Base-by-base conservation (phyloP, 2,113 vertebrate species). In the Ramphastos sulfuratus region DNA sequence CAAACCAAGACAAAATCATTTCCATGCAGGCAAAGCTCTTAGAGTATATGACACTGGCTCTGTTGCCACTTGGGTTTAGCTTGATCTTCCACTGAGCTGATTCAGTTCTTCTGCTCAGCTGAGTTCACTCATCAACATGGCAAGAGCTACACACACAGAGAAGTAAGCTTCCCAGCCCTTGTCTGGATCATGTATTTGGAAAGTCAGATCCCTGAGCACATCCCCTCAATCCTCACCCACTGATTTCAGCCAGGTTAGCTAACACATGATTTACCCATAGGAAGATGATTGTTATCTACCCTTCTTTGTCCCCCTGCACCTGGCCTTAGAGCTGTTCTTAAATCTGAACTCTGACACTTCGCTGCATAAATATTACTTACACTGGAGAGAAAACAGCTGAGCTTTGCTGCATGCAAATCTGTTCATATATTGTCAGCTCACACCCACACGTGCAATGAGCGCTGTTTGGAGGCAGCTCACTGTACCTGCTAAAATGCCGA, bases 61-160 rank as follows among this genome's bases (percentile, higher is more conserved):
- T 85, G 78, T 55, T 92, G 87, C 74, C 87, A 89, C 39, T 39
- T 1, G 37, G 50, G 78, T 73, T 94, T 94, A 89, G 56, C 85
- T 70, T 80, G 74, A 89, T 91, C 74, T 94, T 89, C 70, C 89
- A 76, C 82, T 85, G 75, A 92, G 59, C 71, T 91, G 69, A 58
- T 31, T 90, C 72, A 67, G 56, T 52, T 77, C 81, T 91, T 94
- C 88, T 90, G 80, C 77, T 95, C 79, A 95, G 67, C 72, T 90
- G 80, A 79, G 33, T 79, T 94, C 35, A 37, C 31, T 81, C 0
- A 0, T 88, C 79, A 84, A 65, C 85, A 65, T 9, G 27, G 83
- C 54, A 83, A 72, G 37, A 88, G 80, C 42, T 75, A 48, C 15
- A 24, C 8, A n/a, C 20, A 69, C 7, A 0, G 17, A 0, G 17